Evolutionary conservation across 2,797 vertebrate genomes (phyloP).

Genomic region (Cyclura pinguis): DNA sequence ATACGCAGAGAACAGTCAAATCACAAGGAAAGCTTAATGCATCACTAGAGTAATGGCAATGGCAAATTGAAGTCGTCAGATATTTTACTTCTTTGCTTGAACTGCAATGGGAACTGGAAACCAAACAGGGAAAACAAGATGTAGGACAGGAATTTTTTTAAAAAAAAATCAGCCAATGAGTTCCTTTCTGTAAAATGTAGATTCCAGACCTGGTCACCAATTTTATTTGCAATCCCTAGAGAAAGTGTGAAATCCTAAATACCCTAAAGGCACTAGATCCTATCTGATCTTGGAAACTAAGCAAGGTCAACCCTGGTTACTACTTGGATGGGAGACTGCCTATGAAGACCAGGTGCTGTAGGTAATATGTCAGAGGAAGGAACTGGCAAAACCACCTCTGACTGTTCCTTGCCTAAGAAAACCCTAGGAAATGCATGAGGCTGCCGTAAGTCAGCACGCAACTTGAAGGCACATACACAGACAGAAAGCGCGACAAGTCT

Average conservation of each 20-base stretch:
- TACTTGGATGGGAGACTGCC: too few relatives aligned
- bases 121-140: not conserved
- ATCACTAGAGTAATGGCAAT: not conserved
- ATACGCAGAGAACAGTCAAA: not conserved
- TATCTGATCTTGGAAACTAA: too few relatives aligned
- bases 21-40: not conserved
- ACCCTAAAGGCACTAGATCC: too few relatives aligned
- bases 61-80: rapidly evolving
- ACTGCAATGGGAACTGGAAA: not conserved
- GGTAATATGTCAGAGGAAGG: too few relatives aligned
- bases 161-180: not conserved
- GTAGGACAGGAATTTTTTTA: too few relatives aligned
- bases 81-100: conserved; percentile 32
- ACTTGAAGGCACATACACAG: too few relatives aligned
- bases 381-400: too few relatives aligned
- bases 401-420: too few relatives aligned
- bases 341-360: too few relatives aligned
- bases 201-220: not conserved
- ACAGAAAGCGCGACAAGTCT: not conserved
- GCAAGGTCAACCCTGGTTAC: too few relatives aligned
- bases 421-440: too few relatives aligned
- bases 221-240: conserved; percentile 18
- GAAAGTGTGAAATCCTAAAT: rapidly evolving
- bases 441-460: too few relatives aligned
- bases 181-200: not conserved